phyloP scores from a whole-genome alignment of 2,113 vertebrate genomes.

The Propithecus coquereli region DNA sequence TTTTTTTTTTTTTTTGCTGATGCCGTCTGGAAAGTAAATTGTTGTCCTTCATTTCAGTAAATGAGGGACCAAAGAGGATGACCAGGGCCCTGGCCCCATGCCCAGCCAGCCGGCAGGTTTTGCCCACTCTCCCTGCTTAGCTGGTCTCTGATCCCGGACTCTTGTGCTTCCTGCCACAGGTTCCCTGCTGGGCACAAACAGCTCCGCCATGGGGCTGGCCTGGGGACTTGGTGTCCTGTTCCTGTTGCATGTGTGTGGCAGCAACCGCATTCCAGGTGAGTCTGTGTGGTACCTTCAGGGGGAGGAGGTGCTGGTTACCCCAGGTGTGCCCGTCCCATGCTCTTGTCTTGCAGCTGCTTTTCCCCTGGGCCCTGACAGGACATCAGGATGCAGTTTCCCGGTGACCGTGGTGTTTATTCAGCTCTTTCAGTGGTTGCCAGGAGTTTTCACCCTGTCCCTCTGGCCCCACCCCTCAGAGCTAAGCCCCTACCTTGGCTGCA shows the following conservation, averaged over 20 bases:
- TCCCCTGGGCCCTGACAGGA: not conserved
- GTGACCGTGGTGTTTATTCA: not conserved
- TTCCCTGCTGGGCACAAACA: constrained; percentile 41
- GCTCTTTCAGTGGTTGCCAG: not conserved
- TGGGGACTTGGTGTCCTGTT: constrained; percentile 84
- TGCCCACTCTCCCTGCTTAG: not conserved
- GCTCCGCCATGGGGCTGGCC: constrained; percentile 85
- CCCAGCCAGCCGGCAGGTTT: not conserved
- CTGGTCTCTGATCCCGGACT: not conserved
- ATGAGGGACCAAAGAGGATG: not conserved
- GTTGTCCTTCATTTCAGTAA: not conserved
- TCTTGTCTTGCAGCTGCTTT: not conserved
- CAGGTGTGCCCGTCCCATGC: not conserved
- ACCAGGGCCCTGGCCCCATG: not conserved
- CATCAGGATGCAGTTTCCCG: not conserved
- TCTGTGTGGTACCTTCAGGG: not conserved
- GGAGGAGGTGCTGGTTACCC: not conserved
- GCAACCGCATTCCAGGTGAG: constrained; percentile 91
- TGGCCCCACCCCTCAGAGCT: not conserved
- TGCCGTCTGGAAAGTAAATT: not conserved
- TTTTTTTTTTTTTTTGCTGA: no score
- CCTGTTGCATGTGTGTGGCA: constrained; percentile 80
- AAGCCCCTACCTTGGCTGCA: not conserved
- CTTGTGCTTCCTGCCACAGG: constrained; percentile 46
- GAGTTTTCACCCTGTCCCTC: not conserved